phyloP scores from a whole-genome alignment of 2,113 vertebrate genomes.

The Tachysurus vachellii region DNA sequence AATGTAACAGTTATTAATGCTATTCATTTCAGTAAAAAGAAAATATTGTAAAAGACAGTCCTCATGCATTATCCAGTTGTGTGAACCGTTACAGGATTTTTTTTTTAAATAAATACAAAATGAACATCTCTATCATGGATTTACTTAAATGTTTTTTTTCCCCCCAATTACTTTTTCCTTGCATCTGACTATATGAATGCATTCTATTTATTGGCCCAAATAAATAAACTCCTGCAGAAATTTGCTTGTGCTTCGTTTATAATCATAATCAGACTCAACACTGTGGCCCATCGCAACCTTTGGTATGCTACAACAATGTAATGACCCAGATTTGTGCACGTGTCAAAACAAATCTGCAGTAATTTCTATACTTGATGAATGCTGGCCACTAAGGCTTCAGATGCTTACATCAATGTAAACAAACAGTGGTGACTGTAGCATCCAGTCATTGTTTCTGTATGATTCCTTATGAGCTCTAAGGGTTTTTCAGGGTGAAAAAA shows the following conservation, averaged over 20 bases:
- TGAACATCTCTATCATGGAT: not conserved
- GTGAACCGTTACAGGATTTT: not conserved
- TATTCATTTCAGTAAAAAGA: too few relatives aligned
- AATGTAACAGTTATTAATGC: not conserved
- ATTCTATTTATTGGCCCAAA: not conserved
- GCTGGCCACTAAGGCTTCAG: not conserved
- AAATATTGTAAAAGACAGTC: too few relatives aligned
- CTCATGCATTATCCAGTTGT: not conserved
- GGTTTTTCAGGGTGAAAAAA: conserved; percentile 31
- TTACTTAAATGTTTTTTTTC: not conserved
- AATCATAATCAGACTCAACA: not conserved
- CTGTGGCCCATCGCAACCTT: not conserved
- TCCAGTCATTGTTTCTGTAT: conserved; percentile 15
- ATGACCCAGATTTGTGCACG: not conserved
- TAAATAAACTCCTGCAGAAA: not conserved
- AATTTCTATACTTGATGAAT: not conserved
- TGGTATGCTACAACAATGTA: not conserved
- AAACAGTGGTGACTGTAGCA: conserved; percentile 11
- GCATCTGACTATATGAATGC: not conserved
- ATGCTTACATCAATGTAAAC: conserved; percentile 13
- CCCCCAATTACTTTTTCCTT: not conserved
- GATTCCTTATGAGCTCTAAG: conserved; percentile 9
- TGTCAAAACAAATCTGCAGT: not conserved
- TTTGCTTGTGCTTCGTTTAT: not conserved
- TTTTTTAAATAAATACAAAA: not conserved